Evolutionary conservation across 2,888 invertebrate genomes (phyloP), one percentile per base, ranked within the genome.

Genomic region (Nemapogon koenigi): DNA sequence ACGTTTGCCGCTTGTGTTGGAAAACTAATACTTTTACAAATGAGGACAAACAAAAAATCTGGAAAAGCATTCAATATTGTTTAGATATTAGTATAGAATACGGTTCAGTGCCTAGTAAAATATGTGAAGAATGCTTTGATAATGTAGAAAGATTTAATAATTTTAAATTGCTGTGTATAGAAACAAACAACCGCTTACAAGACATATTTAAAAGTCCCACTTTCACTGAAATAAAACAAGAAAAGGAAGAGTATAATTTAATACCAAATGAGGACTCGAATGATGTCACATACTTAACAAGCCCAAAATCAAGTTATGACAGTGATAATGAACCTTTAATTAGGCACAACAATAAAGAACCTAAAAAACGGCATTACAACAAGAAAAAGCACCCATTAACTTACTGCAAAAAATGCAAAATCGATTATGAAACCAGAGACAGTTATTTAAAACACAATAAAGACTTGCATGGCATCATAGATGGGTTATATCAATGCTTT

Each of bases 1-100:
- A 69, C 33, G 55, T 73, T 0, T 76, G 76, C 39, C 52, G 73
- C 43, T 45, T 75, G 4, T 76, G 76, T 44, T 73, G 70, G 69
- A 51, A 46, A 6, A 52, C 36, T 17, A 58, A 60, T 42, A 43
- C 64, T 32, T 42, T 50, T 4, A 38, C 43, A 2, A 47, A 49
- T 43, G 37, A 39, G 4, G 37, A 42, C 32, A 45, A 45, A 49
- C 53, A n/a, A n/a, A n/a, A n/a, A n/a, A n/a, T n/a, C n/a, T n/a
- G n/a, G n/a, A n/a, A 59, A 35, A 59, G 63, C 47, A 58, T 78
- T 43, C 52, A 49, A 28, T 56, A 65, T 27, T 68, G 59, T 42
- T 48, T 75, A 35, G 57, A 61, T 11, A 52, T 78, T 37, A 55
- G 63, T 42, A 31, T 73, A 8, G 39, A 46, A 3, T 43, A 46